Conservation (phyloP, 1,140 invertebrate species). For the Lanistes nyassanus region DNA sequence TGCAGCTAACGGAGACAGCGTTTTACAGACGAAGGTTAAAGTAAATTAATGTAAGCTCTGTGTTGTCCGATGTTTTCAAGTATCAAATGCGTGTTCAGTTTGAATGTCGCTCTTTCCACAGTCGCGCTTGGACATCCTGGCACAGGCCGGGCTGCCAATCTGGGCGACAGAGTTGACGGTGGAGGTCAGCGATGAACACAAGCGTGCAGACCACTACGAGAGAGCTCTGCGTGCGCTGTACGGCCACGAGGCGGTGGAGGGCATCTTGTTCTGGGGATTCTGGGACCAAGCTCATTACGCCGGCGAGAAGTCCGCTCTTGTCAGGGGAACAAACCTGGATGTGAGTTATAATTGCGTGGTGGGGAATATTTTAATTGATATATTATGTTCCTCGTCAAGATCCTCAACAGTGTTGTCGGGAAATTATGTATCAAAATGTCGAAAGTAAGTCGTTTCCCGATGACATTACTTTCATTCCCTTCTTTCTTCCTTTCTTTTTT, state of each 20-base stretch:
- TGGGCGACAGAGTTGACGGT: conserved; percentile 43
- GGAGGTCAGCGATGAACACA: conserved; percentile 10
- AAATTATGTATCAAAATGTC: too few species aligned
- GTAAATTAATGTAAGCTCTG: neutral
- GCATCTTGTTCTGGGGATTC: conserved; percentile 39
- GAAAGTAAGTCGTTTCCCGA: too few species aligned
- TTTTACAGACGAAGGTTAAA: neutral
- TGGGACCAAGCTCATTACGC: conserved; percentile 18
- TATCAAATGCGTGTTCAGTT: neutral
- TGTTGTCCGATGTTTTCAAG: neutral
- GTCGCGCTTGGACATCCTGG: conserved; percentile 41
- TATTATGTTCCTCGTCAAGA: too few species aligned
- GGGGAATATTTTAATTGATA: neutral
- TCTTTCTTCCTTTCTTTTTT: too few species aligned
- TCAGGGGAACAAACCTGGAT: neutral
- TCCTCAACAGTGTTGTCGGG: too few species aligned
- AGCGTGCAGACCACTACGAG: conserved; percentile 29
- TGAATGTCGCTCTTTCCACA: neutral
- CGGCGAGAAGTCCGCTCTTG: neutral
- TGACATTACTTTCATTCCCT: too few species aligned
- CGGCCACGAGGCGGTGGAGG: conserved; percentile 28
- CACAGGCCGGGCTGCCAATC: conserved; percentile 45
- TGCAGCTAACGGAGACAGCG: neutral
- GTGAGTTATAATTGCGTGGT: neutral
- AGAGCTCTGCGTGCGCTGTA: conserved; percentile 17